Evolutionary conservation across 2,113 vertebrate genomes (phyloP), one percentile per base, ranked within the genome.

Genomic region (Syrmaticus mikado): DNA sequence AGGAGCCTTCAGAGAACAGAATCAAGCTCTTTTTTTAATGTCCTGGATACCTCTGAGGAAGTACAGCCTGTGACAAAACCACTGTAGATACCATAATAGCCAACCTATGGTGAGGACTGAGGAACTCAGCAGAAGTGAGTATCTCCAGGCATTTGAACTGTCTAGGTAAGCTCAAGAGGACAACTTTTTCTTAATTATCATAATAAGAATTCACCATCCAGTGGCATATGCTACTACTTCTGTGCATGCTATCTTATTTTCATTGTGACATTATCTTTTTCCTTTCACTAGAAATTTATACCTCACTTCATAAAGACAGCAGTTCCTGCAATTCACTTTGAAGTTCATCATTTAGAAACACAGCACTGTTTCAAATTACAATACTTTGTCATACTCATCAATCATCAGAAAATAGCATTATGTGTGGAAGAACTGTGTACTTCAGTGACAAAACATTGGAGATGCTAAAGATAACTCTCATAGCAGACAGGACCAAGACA

Each of bases 41-140:
- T 3, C 52, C 3, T 22, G 17, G 14, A 52, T 16, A 85, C 13
- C 61, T 20, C 0, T 61, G 40, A 66, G 41, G 68, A 82, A 21
- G 17, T 9, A 46, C 17, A 75, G 13, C 5, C 7, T 70, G 25
- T 46, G 40, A 20, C 64, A 24, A 61, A 82, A 36, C 21, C 11
- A 38, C 20, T 30, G 48, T 14, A 87, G n/a, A 40, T 38, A 16
- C 3, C n/a, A 53, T 22, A 22, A 18, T 22, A 45, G 70, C 2
- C 16, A 1, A 0, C 30, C 30, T 58, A 0, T 8, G 14, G 36
- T 8, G 36, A 32, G 82, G 36, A 32, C 41, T 60, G 62, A 48
- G 21, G 32, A 11, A 11, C 28, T 43, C 55, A n/a, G 55, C 60
- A 64, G 61, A 45, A 75, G 27, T 43, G 43, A 80, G 10, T 4